phyloP scores from a whole-genome alignment of 2,797 vertebrate genomes.

The Dromococcyx pavoninus region DNA sequence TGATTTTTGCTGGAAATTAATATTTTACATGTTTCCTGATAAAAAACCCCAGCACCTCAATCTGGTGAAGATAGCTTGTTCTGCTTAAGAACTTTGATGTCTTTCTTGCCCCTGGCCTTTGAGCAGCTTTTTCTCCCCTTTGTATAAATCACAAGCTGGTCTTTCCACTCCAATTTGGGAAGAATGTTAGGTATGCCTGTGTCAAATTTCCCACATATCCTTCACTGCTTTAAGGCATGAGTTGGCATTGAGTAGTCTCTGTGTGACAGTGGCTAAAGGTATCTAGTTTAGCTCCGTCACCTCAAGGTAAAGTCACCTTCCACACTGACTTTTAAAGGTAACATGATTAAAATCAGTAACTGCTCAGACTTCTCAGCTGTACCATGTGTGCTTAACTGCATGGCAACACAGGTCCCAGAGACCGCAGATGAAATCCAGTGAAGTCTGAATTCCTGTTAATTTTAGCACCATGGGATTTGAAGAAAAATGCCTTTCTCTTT shows the following conservation, averaged over 20 bases:
- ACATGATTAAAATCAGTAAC: neutral
- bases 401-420: fast-evolving
- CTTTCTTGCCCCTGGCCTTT: slow-evolving; percentile 33
- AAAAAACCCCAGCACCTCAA: neutral
- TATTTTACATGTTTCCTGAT: neutral
- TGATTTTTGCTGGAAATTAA: neutral
- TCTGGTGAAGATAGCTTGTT: slow-evolving; percentile 10
- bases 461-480: neutral
- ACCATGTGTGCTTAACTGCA: neutral
- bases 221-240: neutral
- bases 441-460: neutral
- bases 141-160: slow-evolving; percentile 31
- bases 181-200: slow-evolving; percentile 62
- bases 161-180: slow-evolving; percentile 46
- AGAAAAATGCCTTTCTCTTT: neutral
- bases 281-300: neutral
- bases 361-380: neutral
- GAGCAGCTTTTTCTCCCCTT: slow-evolving; percentile 30
- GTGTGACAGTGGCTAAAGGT: neutral
- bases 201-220: slow-evolving; percentile 36
- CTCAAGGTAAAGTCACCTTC: neutral
- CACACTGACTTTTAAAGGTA: neutral
- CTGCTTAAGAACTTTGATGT: slow-evolving; percentile 34
- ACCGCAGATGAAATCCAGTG: neutral
- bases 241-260: neutral